Evolutionary conservation across 2,888 invertebrate species (phyloP), one percentile per base, ranked within the genome.

Genomic region (Thera obeliscata): DNA sequence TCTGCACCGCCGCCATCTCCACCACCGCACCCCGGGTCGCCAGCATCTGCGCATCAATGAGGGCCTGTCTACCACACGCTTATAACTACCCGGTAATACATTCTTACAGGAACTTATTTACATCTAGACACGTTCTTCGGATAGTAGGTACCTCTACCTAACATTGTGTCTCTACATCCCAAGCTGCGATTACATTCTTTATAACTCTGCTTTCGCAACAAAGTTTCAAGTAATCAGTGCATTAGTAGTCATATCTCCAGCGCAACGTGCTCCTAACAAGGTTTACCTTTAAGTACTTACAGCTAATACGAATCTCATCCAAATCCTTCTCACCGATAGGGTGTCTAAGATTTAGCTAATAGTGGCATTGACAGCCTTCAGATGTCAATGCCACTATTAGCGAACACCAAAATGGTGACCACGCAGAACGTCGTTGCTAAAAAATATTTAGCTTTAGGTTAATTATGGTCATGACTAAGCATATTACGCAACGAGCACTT

Each of bases 41-140:
- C 84, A 91, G 92, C 92, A 89, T 84, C 91, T 84, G 89, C 92
- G 93, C 89, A 77, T 78, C 76, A 78, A 77, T 74, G 71, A 70
- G 59, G 70, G 62, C 75, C 72, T 67, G 74, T 66, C 70, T 75
- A 74, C 67, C 71, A 72, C 72, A 67, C 66, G 52, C 59, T 61
- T 61, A 64, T 55, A 61, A 64, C 67, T 71, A 66, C 74, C 69
- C 69, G 73, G 74, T 73, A 73, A 64, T 65, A 60, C 38, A 56
- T 66, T 66, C 62, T 54, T 56, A 33, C 11, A 38, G 12, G n/a
- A 4, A 55, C 36, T 55, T 63, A 48, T 56, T 36, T 46, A 5
- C 0, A 11, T 54, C 38, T 41, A 22, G 46, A 12, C 46, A 54
- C 54, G 61, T 61, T 61, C 41, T 52, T 43, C 46, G 49, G 49